Conservation (phyloP, 2,888 invertebrate species). For the Malthinus seriepunctatus region DNA sequence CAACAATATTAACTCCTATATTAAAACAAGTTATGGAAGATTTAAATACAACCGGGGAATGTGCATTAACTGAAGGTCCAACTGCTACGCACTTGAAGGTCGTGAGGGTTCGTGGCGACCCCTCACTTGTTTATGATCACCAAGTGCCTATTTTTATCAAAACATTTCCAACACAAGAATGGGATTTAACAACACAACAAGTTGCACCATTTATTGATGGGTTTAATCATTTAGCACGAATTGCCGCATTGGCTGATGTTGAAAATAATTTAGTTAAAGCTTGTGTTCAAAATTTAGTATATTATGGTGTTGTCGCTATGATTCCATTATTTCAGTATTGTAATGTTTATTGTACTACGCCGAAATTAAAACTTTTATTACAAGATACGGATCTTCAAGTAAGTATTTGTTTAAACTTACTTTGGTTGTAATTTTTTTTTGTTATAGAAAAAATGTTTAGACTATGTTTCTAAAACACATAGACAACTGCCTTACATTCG, state of each 20-base stretch:
- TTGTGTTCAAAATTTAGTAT: constrained; percentile 89
- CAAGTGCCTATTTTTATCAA: constrained; percentile 82
- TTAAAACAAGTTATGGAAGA: constrained; percentile 79
- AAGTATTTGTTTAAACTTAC: not conserved
- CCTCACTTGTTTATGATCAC: constrained; percentile 80
- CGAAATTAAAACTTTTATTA: constrained; percentile 58
- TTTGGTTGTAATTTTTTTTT: not conserved
- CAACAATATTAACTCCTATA: constrained; percentile 70
- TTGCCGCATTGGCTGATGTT: constrained; percentile 88
- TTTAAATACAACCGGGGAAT: constrained; percentile 69
- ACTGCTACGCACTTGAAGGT: constrained; percentile 91
- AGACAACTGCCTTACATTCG: constrained; percentile 58
- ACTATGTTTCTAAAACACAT: constrained; percentile 48
- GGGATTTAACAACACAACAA: constrained; percentile 95
- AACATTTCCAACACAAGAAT: constrained; percentile 61
- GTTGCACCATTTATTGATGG: constrained; percentile 87
- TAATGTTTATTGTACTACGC: constrained; percentile 66
- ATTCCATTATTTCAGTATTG: constrained; percentile 69
- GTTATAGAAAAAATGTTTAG: constrained; percentile 52
- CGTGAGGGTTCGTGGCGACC: constrained; percentile 78
- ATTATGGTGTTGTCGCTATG: constrained; percentile 67
- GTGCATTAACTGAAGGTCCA: constrained; percentile 70
- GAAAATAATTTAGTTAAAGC: constrained; percentile 93
- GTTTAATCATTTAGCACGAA: constrained; percentile 87
- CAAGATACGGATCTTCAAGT: constrained; percentile 56